These are phyloP conservation scores for Tenrec ecaudatus DNA, from an alignment of 2,113 vertebrate genomes.

Conservation along the genomic window DNA sequence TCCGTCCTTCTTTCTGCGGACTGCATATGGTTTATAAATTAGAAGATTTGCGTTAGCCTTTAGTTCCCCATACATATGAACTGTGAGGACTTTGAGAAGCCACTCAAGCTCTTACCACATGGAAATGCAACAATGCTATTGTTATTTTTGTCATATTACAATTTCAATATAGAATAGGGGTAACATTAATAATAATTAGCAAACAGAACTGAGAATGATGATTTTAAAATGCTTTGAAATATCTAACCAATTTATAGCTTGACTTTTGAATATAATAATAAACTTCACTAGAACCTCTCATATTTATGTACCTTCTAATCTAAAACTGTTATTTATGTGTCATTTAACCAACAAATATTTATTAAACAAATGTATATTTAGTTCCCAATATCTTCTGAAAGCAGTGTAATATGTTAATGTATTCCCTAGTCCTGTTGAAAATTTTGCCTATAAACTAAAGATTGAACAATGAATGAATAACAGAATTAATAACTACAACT, in stretches of 20 bases:
- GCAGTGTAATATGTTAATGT: background rate
- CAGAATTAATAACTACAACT: constrained; percentile 31
- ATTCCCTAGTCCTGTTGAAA: background rate
- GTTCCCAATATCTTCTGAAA: constrained; percentile 5
- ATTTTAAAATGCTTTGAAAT: background rate
- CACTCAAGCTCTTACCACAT: background rate
- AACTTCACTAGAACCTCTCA: background rate
- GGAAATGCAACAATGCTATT: background rate
- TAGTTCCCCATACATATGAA: background rate
- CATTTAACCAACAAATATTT: background rate
- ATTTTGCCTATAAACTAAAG: constrained; percentile 15
- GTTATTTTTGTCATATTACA: background rate
- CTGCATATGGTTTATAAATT: background rate
- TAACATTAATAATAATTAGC: background rate
- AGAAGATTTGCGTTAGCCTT: background rate
- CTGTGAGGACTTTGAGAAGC: background rate
- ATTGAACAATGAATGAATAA: constrained; percentile 35
- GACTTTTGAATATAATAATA: background rate
- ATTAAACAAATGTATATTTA: background rate
- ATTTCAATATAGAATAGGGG: background rate
- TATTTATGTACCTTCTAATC: background rate
- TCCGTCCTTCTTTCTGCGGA: background rate
- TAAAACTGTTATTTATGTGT: background rate
- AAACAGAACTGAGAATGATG: background rate
- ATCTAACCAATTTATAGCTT: background rate